Percentiles rank a stretch among this genome's conserved stretches.
phyloP scores from a whole-genome alignment of 2,113 vertebrate species.

The Antennarius striatus region DNA sequence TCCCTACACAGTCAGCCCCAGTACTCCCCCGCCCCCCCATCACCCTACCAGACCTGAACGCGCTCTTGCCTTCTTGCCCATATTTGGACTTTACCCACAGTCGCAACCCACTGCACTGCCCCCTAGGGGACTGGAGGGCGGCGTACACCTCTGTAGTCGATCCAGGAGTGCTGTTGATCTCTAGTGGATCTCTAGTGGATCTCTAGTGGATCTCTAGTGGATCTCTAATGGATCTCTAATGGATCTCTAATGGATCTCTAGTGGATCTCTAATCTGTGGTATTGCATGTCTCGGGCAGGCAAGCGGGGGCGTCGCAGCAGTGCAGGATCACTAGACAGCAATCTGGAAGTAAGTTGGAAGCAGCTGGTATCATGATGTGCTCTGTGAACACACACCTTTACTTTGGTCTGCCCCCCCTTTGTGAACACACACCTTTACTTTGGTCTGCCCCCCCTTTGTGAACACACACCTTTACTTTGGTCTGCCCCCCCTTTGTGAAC shows the following conservation, averaged over 20 bases:
- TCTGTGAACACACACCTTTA: conserved; percentile 83
- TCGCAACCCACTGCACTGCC: conserved; percentile 74
- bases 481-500: conserved; percentile 47
- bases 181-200: too few relatives aligned
- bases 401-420: conserved; percentile 80
- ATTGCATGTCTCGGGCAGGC: conserved; percentile 99
- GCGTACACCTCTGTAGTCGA: conserved; percentile 76
- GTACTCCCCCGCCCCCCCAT: conserved; percentile 37
- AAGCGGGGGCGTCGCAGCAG: conserved; percentile 99
- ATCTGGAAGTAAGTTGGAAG: conserved; percentile 99
- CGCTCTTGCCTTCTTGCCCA: conserved; percentile 37
- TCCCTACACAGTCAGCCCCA: conserved; percentile 37
- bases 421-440: conserved; percentile 1
- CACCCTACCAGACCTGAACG: conserved; percentile 45
- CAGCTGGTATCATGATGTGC: conserved; percentile 90
- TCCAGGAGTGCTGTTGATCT: conserved; percentile 78
- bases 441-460: not conserved
- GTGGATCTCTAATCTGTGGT: conserved; percentile 95
- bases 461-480: too few relatives aligned
- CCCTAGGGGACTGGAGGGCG: conserved; percentile 69
- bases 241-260: too few relatives aligned
- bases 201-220: too few relatives aligned
- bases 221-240: too few relatives aligned
- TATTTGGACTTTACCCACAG: conserved; percentile 67
- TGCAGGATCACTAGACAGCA: conserved; percentile 99